Evolutionary conservation across 2,888 invertebrate species (phyloP).

Genomic region (Carterocephalus palaemon): DNA sequence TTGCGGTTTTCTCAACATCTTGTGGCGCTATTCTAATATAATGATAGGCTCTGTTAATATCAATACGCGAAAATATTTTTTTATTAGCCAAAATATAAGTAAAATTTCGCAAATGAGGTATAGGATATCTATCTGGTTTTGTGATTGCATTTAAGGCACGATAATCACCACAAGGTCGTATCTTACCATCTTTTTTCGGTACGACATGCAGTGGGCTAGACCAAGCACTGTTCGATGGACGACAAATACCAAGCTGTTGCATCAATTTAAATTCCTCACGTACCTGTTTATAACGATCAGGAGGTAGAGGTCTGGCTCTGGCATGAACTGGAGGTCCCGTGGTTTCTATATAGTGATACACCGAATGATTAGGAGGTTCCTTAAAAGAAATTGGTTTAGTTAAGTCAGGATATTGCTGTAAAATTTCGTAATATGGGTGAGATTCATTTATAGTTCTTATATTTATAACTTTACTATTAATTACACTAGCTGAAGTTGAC

Average conservation of each 20-base stretch:
- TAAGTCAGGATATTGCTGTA: too few species aligned
- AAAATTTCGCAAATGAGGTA: constrained; percentile 2
- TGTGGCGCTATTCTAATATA: background rate
- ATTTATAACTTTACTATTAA: too few species aligned
- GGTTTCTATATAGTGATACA: too few species aligned
- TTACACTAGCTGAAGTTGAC: too few species aligned
- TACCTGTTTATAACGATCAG: too few species aligned
- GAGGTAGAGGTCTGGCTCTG: too few species aligned
- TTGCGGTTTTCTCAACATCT: constrained; percentile 6
- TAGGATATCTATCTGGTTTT: constrained; percentile 10
- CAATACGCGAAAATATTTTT: background rate
- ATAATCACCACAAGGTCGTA: constrained; percentile 1
- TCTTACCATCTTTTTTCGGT: background rate
- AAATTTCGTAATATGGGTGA: too few species aligned
- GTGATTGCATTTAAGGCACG: background rate
- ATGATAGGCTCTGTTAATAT: constrained; percentile 5
- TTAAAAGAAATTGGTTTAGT: too few species aligned
- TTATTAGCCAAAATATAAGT: constrained; percentile 1
- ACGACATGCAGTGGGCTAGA: background rate
- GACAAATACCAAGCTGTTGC: background rate
- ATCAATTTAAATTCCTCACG: too few species aligned
- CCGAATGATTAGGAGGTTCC: too few species aligned
- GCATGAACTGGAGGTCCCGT: too few species aligned
- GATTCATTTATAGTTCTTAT: too few species aligned
- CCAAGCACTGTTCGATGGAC: background rate